A percentile compares a stretch with the other conserved stretches of the same genome.
phyloP scores from a whole-genome alignment of 2,888 invertebrate species.

The Alentia gelatinosa region DNA sequence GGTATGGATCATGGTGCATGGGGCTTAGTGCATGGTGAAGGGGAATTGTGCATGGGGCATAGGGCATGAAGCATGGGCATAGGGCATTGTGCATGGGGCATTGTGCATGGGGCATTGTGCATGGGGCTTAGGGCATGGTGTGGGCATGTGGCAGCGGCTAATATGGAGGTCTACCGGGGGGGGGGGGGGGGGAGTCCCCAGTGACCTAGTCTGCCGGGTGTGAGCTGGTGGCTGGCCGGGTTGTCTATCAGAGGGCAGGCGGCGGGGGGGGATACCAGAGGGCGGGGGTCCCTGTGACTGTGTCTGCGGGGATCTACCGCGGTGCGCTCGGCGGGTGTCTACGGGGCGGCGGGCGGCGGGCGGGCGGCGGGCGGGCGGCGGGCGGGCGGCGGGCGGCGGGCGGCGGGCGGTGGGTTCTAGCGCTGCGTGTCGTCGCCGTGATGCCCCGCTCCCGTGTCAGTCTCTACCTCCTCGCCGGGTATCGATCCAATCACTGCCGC shows the following conservation, averaged over 20 bases:
- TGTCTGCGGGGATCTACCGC: too few relatives aligned
- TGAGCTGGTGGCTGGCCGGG: too few relatives aligned
- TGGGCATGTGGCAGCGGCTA: neutral
- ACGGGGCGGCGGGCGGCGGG: neutral
- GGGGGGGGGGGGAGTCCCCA: neutral
- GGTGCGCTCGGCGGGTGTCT: too few relatives aligned
- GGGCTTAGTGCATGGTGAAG: neutral
- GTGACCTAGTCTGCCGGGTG: too few relatives aligned
- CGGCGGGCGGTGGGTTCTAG: too few relatives aligned
- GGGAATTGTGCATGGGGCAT: neutral
- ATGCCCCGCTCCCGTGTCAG: neutral
- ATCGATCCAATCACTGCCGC: neutral
- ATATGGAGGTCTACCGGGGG: neutral
- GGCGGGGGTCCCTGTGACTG: neutral
- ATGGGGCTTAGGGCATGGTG: neutral
- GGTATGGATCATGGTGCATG: neutral
- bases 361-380: too few relatives aligned
- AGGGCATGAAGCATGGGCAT: neutral
- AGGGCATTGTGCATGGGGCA: neutral
- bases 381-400: neutral
- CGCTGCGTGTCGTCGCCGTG: neutral
- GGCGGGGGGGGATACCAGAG: neutral
- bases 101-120: neutral
- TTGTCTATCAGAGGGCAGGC: too few relatives aligned
- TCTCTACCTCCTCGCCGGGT: neutral